These are phyloP conservation scores for Pituophis catenifer DNA, from an alignment of 2,113 vertebrate species.

Conservation along the genomic window DNA sequence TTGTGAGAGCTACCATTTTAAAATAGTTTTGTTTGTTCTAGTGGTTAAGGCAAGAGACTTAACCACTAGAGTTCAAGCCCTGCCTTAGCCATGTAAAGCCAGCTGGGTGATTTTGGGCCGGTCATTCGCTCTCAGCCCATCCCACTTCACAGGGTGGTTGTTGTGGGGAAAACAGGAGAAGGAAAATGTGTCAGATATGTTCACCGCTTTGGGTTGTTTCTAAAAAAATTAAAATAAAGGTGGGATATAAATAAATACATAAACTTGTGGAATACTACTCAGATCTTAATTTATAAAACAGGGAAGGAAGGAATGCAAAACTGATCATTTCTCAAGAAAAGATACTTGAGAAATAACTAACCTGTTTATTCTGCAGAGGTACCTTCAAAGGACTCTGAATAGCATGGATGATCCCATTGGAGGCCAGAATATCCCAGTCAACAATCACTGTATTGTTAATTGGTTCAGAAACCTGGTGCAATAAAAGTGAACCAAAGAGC, in stretches of 20 bases:
- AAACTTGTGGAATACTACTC: not conserved
- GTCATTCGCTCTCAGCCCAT: not conserved
- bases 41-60: not conserved
- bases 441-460: slow-evolving; percentile 79
- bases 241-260: not conserved
- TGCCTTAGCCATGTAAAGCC: not conserved
- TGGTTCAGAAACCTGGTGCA: slow-evolving; percentile 66
- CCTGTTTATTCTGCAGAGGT: slow-evolving; percentile 54
- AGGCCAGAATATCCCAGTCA: slow-evolving; percentile 86
- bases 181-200: not conserved
- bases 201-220: not conserved
- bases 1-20: not conserved
- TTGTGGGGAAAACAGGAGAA: not conserved
- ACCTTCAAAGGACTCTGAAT: slow-evolving; percentile 79
- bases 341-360: not conserved
- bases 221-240: not conserved
- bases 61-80: not conserved
- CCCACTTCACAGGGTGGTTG: not conserved
- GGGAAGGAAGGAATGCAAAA: not conserved
- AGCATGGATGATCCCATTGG: slow-evolving; percentile 89
- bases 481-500: not conserved
- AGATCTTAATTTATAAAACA: not conserved
- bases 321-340: not conserved
- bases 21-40: not conserved
- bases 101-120: not conserved